phyloP scores from a whole-genome alignment of 1,140 invertebrate genomes.

The Sinonovacula constricta region DNA sequence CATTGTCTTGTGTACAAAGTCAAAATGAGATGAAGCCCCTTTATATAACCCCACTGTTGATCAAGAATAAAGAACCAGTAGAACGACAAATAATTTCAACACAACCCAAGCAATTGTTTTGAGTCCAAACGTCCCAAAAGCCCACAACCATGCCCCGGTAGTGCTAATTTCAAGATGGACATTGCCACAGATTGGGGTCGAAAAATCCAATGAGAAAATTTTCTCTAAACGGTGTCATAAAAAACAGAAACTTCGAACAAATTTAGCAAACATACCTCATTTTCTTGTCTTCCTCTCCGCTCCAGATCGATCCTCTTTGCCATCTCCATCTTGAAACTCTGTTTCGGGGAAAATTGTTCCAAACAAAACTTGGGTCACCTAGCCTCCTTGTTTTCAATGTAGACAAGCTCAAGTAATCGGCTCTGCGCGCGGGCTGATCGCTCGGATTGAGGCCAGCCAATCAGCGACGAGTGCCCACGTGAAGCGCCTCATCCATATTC shows the following conservation, averaged over 20 bases:
- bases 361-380: constrained; percentile 40
- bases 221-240: too few species aligned
- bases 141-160: too few species aligned
- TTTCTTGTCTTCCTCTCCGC: constrained; percentile 56
- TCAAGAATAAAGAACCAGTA: too few species aligned
- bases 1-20: too few species aligned
- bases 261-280: constrained; percentile 56
- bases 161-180: too few species aligned
- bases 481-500: constrained; percentile 50
- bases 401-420: constrained; percentile 49
- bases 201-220: too few species aligned
- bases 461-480: constrained; percentile 35
- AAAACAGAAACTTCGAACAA: background rate
- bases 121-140: too few species aligned
- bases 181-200: too few species aligned
- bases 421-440: constrained; percentile 63
- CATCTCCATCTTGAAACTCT: constrained; percentile 63
- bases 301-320: constrained; percentile 66
- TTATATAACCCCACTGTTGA: too few species aligned
- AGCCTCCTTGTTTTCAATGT: constrained; percentile 35
- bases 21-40: too few species aligned
- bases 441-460: constrained; percentile 53
- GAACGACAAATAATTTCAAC: too few species aligned
- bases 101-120: too few species aligned
- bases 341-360: constrained; percentile 3